Conservation (phyloP, 2,113 vertebrate genomes). For the Sturnus vulgaris region DNA sequence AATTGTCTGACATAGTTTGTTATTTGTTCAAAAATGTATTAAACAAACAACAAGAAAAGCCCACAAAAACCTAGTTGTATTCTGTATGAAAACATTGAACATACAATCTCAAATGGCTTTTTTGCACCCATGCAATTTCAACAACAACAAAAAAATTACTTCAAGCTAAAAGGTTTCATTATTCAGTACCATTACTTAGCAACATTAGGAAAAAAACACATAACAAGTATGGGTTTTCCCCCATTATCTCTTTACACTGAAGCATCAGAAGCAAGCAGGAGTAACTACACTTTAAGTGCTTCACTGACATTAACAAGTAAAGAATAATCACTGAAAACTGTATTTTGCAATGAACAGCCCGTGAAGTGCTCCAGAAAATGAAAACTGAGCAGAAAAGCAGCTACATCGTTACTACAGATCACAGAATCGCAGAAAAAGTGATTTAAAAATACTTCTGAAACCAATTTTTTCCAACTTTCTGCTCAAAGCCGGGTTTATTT, state of each 20-base stretch:
- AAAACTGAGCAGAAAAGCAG: not conserved
- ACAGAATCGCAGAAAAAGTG: accelerated
- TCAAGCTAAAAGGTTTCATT: not conserved
- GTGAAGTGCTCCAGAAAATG: not conserved
- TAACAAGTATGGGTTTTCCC: not conserved
- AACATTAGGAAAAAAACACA: not conserved
- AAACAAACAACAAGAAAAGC: not conserved
- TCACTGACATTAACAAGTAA: not conserved
- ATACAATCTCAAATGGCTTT: not conserved
- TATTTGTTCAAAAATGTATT: not conserved
- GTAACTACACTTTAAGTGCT: not conserved
- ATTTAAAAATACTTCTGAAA: not conserved
- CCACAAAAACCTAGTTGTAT: not conserved
- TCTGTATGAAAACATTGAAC: not conserved
- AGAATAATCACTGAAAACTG: not conserved
- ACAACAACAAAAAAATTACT: not conserved
- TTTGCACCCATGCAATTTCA: not conserved
- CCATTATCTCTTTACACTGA: not conserved
- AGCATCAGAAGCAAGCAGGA: not conserved
- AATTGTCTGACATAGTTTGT: not conserved
- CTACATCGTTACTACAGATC: not conserved
- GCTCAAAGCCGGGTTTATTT: not conserved
- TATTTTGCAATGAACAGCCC: not conserved
- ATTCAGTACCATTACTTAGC: not conserved
- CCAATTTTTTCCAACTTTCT: not conserved